Evolutionary conservation across 2,888 invertebrate species (phyloP), one percentile per base, ranked within the genome.

Genomic region (Epirrhoe alternata): DNA sequence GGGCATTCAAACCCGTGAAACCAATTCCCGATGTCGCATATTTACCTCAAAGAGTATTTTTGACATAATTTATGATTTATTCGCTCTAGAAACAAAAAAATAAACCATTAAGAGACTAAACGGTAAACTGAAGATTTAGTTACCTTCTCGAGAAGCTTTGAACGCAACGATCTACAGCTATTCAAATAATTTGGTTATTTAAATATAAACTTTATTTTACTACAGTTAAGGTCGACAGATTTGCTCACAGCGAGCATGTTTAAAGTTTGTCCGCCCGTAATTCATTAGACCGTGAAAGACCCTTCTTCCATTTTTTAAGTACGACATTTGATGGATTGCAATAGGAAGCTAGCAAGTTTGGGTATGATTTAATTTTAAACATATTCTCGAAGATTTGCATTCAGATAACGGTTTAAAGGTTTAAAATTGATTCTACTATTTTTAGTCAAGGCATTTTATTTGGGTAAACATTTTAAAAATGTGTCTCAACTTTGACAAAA

Each of bases 21-120:
- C 73, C 68, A 73, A 77, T 75, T 72, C 74, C 73, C 69, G 66
- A 78, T 79, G 76, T 77, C 77, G 75, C 76, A 74, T 75, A 77
- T 74, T 72, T 64, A 12, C 58, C 61, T 63, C 68, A 68, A 77
- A 78, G 77, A 80, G 81, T 85, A 88, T 86, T 89, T 90, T 77
- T 86, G 85, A 87, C 89, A 87, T 88, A 88, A 90, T 87, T 89
- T 87, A 90, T 90, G 86, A 89, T 86, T 85, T 83, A 86, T 88
- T 82, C 82, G 81, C 76, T 78, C 82, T 78, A 74, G 75, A 74
- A 74, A 78, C 76, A 68, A 84, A 87, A 86, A 87, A 86, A 84
- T 69, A 75, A 78, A 86, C 84, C 90, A 90, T 89, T 91, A 89
- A 85, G 83, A 84, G 82, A 80, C 85, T 86, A 88, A 90, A 90